Evolutionary conservation across 2,888 invertebrate genomes (phyloP), one percentile per base, ranked within the genome.

Genomic region (Erebia epiphron): DNA sequence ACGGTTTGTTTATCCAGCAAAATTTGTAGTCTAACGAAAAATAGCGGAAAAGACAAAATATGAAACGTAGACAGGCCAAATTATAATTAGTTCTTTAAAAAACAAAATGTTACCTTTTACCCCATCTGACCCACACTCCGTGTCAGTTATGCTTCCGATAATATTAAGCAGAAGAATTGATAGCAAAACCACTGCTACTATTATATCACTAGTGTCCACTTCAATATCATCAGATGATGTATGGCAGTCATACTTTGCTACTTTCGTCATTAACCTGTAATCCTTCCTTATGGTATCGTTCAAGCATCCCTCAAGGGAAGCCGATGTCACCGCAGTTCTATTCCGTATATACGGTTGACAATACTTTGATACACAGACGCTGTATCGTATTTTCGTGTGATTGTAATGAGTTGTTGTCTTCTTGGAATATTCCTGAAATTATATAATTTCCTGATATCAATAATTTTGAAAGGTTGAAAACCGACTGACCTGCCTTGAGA

Each of bases 321-420:
- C 35, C 13, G 68, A 72, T 78, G 85, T 78, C 79, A 78, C 83
- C 73, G 54, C 63, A 58, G 78, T 70, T 67, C 63, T 70, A 68
- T 77, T 75, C 67, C 67, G 50, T 69, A 68, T 70, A 43, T 61
- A 56, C 56, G 63, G 69, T 73, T 82, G 83, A 74, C 90, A 91
- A 4, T 83, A 83, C 10, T 71, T 77, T 8, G 83, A 84, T 0
- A 88, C 84, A 74, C 90, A 90, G 0, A 91, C 76, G 2, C 88
- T 90, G 76, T 89, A 78, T 67, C 89, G 87, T 75, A 91, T 81
- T 80, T 86, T 82, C 35, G 88, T 84, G 73, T 90, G 88, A 71
- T 91, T 88, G 77, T 81, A 91, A 76, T 91, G 90, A 75, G 87
- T 89, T n/a, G 80, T 52, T 72, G 72, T 82, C 68, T 86, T 76